Evolutionary conservation across 2,797 vertebrate genomes (phyloP).

Genomic region (Falco rusticolus): DNA sequence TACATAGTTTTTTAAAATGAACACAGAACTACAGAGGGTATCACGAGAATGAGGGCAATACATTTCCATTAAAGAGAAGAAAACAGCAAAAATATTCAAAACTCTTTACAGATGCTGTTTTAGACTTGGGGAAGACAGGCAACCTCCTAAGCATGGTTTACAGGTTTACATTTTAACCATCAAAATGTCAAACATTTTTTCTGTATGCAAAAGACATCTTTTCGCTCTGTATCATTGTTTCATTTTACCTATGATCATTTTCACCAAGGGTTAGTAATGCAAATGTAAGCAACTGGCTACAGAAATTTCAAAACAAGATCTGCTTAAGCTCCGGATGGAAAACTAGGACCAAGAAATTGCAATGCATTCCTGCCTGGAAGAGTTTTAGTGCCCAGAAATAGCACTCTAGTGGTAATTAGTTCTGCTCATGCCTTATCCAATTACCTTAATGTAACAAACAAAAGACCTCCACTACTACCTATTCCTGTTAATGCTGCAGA

Average conservation of each 20-base stretch:
- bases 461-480: constrained; percentile 9
- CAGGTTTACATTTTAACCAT: background rate
- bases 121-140: background rate
- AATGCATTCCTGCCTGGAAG: background rate
- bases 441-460: constrained; percentile 44
- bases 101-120: background rate
- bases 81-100: background rate
- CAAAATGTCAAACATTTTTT: background rate
- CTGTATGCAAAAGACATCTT: background rate
- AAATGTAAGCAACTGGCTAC: background rate
- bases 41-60: background rate
- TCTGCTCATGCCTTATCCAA: constrained; percentile 50
- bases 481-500: background rate
- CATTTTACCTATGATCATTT: background rate
- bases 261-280: background rate
- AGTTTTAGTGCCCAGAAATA: constrained; percentile 38
- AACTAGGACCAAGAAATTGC: background rate
- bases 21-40: background rate
- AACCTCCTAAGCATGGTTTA: background rate
- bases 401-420: background rate
- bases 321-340: background rate
- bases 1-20: accelerated
- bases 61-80: background rate
- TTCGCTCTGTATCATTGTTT: background rate
- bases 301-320: background rate